Evolutionary conservation across 2,797 vertebrate species (phyloP).

Genomic region (Hippoglossus hippoglossus): DNA sequence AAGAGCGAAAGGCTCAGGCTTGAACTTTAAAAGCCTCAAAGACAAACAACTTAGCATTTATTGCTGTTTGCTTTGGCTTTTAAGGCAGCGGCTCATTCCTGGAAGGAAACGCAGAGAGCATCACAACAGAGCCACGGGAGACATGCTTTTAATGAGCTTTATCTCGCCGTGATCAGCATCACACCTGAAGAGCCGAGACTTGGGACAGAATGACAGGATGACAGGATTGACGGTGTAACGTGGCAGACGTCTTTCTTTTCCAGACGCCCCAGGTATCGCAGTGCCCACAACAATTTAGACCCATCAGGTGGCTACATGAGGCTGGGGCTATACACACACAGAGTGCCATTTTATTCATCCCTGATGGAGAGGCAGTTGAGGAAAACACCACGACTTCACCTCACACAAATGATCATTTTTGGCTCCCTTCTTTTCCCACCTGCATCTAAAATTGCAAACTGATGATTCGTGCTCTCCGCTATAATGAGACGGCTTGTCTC

Average conservation of each 20-base stretch:
- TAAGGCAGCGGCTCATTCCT: background rate
- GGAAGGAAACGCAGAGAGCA: background rate
- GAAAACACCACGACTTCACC: background rate
- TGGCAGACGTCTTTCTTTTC: conserved; percentile 9
- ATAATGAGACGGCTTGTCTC: conserved; percentile 17
- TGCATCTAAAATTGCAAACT: conserved; percentile 12
- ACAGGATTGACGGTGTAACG: background rate
- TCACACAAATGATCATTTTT: background rate
- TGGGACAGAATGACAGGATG: background rate
- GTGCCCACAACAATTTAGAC: background rate
- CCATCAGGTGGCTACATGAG: background rate
- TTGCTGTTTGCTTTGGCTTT: conserved; percentile 56
- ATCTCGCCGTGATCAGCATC: conserved; percentile 20
- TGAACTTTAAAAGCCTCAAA: background rate
- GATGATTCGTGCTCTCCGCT: conserved; percentile 12
- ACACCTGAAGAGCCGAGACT: conserved; percentile 30
- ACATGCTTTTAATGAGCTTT: conserved; percentile 34
- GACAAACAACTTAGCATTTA: conserved; percentile 35
- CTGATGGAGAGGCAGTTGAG: background rate
- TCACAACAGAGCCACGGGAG: background rate
- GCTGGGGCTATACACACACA: background rate
- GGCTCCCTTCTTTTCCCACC: background rate
- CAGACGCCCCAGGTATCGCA: background rate
- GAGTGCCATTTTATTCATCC: background rate
- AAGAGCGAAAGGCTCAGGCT: too few species aligned